Percentiles rank a stretch among this genome's conserved stretches.
Conservation (phyloP, 2,888 invertebrate genomes). For the Platycnemis pennipes region DNA sequence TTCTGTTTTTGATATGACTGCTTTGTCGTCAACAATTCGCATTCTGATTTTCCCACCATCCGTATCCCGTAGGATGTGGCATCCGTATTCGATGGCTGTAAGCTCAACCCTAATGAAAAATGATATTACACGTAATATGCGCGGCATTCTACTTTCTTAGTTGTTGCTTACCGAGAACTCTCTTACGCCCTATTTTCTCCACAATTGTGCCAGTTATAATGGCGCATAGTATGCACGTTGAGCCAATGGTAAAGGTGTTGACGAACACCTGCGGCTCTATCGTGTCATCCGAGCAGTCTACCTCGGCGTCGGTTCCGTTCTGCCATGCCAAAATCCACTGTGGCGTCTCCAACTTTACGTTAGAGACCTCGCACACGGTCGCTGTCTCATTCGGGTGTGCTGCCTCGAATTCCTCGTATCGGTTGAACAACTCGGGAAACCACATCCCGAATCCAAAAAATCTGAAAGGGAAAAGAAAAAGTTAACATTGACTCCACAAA, state of each 20-base stretch:
- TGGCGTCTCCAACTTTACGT: constrained; percentile 81
- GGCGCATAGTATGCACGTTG: constrained; percentile 90
- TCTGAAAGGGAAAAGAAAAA: not conserved
- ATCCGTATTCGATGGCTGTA: no score
- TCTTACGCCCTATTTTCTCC: constrained; percentile 89
- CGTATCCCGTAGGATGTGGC: no score
- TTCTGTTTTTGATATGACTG: no score
- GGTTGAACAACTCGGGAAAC: constrained; percentile 94
- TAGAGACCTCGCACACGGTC: constrained; percentile 90
- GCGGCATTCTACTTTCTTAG: no score
- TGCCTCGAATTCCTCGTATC: constrained; percentile 88
- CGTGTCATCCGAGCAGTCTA: constrained; percentile 20
- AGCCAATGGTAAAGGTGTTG: constrained; percentile 89
- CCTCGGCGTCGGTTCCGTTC: not conserved
- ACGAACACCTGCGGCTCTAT: constrained; percentile 81
- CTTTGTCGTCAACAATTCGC: no score
- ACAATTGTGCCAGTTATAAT: constrained; percentile 90
- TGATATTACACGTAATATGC: no score
- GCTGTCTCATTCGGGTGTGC: constrained; percentile 85
- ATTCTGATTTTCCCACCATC: no score
- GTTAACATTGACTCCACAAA: no score
- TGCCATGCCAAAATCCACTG: not conserved
- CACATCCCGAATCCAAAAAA: constrained; percentile 82
- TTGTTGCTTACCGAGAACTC: constrained; percentile 88
- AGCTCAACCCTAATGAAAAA: no score